Base-by-base conservation (phyloP, 2,888 invertebrate genomes). In the Odontothrips loti region DNA sequence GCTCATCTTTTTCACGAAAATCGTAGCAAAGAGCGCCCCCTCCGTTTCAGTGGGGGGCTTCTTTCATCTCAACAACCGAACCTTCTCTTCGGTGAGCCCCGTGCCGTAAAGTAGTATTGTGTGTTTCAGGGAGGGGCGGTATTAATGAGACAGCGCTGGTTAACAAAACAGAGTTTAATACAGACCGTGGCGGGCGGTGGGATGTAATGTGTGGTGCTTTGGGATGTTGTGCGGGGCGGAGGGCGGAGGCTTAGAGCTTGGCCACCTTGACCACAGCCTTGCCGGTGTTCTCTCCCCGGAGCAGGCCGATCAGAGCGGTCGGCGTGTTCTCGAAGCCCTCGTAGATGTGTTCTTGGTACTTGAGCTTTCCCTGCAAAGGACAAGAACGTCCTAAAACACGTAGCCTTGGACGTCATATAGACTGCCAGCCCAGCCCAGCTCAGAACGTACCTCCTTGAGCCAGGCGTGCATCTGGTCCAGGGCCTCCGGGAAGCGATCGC, bases 261-360 rank as follows among this genome's bases (percentile, higher is more conserved):
- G 68, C 91, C 8, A 89, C 88, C 88, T 91, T 91, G 17, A 94
- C 91, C 82, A 94, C 86, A 51, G 92, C 92, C 89, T 94, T 94
- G 80, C 94, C 94, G 43, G 89, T 89, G 86, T 93, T 94, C 85
- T 91, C 90, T 58, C 94, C 94, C 81, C 86, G 85, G 81, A 91
- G 87, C 86, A 94, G 89, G 20, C 90, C 92, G 81, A 91, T 88
- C 82, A 94, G 90, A 58, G 94, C 93, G 80, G 91, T 89, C 1
- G 92, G 92, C 90, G 92, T 92, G 84, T 93, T 93, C 83, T 93
- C 92, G 86, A 94, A 94, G 2, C 94, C 94, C 82, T 92, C 87
- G 2, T 92, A 92, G 1, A 92, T 85, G 79, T 93, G 93, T 87
- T 95, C 94, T 83, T 89, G 88, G 85, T 92, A 92, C 85, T 91